Evolutionary conservation across 2,113 vertebrate genomes (phyloP), one percentile per base, ranked within the genome.

Genomic region (Pipa parva): DNA sequence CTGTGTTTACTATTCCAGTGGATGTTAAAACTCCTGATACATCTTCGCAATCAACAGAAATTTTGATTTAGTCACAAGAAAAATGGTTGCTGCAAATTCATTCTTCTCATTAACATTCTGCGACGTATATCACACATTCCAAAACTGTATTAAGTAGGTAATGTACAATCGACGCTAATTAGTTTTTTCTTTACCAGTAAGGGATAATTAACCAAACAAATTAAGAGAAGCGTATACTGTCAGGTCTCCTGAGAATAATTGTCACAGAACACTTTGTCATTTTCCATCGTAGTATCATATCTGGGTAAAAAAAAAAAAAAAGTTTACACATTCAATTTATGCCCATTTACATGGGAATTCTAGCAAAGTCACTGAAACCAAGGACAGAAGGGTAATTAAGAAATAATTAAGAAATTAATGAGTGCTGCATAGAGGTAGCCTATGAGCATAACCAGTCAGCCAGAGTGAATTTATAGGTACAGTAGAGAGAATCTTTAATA

Each of bases 181-280:
- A 60, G 56, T 52, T 69, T 60, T 42, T 49, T 59, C 54, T 60
- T 58, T 52, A 31, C 65, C 45, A 60, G 65, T 60, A 69, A 58
- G 52, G 46, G 46, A 69, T 69, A 69, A 69, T 69, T 69, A 69
- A 60, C 65, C 57, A 60, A 68, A 68, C 64, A 59, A 69, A 69
- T 69, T 60, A 69, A 69, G 57, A 28, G 25, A 69, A 52, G 56
- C 54, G 39, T 33, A 50, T 36, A 60, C 46, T 36, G 33, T 21
- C n/a, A n/a, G 31, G 57, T 42, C 65, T 60, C 57, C 27, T 20
- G 57, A 69, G 65, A 42, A n/a, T 39, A n/a, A 52, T 46, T 60
- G 65, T 52, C 56, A 69, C 46, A 29, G 46, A 52, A 49, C 52
- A 29, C 33, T 59, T 39, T 52, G 48, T 52, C n/a, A 60, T 52